Base-by-base conservation (phyloP, 2,888 invertebrate species). In the Coleophora deauratella region DNA sequence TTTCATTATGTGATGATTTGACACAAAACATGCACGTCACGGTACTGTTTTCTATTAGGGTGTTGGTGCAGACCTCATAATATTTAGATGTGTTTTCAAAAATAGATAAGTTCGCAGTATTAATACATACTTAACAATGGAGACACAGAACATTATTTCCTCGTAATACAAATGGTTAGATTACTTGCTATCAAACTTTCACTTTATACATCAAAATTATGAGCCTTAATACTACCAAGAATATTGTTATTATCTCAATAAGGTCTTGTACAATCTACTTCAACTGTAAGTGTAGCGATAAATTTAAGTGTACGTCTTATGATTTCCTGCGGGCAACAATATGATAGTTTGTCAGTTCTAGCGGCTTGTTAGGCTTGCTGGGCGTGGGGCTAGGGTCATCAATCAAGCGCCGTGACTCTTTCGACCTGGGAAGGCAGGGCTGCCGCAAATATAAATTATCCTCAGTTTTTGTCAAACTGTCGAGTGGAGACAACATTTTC, bases 331-430 rank as follows among this genome's bases (percentile, higher is more conserved):
- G 62, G 69, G 62, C 62, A 63, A 71, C 68, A 70, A 67, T 67
- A 60, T 64, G 61, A 72, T 72, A 76, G 75, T 80, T 75, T 76
- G 80, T 77, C 80, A 75, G 71, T 66, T 77, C 75, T 76, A 75
- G 72, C 62, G 67, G 61, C 66, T 74, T 72, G 76, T 69, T 67
- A 71, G 69, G 62, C 57, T 63, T 62, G 62, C 78, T 75, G 71
- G 78, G 80, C 67, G 74, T 72, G 59, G 57, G 57, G 55, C 58
- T 56, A 63, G 65, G 64, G 69, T 72, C 81, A 82, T 84, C 82
- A 80, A 85, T 84, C 85, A 82, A 78, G 58, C 70, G 57, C 56
- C 73, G 72, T 78, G 82, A 80, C 82, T 84, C 84, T 84, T 82
- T 84, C 82, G 82, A 84, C 81, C 82, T 79, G 81, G 58, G 56